Conservation (phyloP, 2,888 invertebrate genomes). For the Leucophenga maculata region DNA sequence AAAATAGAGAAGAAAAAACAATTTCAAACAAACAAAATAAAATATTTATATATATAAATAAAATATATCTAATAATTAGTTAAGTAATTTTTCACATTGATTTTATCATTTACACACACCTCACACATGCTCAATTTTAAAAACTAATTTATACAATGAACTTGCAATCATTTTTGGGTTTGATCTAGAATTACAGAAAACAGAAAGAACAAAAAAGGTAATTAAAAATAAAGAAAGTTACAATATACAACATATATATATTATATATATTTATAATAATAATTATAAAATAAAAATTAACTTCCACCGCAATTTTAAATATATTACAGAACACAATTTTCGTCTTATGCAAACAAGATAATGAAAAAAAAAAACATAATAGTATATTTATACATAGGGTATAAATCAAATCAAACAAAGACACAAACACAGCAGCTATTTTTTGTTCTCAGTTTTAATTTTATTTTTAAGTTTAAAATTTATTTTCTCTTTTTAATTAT, state of each 20-base stretch:
- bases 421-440: slow-evolving; percentile 55
- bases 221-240: slow-evolving; percentile 39
- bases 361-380: slow-evolving; percentile 46
- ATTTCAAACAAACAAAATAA: slow-evolving; percentile 53
- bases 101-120: slow-evolving; percentile 36
- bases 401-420: slow-evolving; percentile 51
- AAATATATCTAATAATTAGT: slow-evolving; percentile 46
- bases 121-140: slow-evolving; percentile 8
- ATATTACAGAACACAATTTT: slow-evolving; percentile 54
- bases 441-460: background rate
- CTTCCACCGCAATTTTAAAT: slow-evolving; percentile 63
- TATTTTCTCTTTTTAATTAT: slow-evolving; percentile 20
- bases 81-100: slow-evolving; percentile 8
- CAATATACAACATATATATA: slow-evolving; percentile 43
- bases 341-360: slow-evolving; percentile 58
- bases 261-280: slow-evolving; percentile 15
- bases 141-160: slow-evolving; percentile 4
- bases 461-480: background rate
- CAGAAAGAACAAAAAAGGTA: slow-evolving; percentile 30
- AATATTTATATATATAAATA: slow-evolving; percentile 43
- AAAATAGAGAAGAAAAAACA: slow-evolving; percentile 54
- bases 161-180: slow-evolving; percentile 51
- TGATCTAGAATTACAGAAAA: slow-evolving; percentile 50
- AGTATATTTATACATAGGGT: slow-evolving; percentile 37
- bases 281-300: slow-evolving; percentile 53